A percentile compares a stretch with the other conserved stretches of the same genome.
Conservation (phyloP, 2,113 vertebrate species). For the Genyomyrus donnyi region DNA sequence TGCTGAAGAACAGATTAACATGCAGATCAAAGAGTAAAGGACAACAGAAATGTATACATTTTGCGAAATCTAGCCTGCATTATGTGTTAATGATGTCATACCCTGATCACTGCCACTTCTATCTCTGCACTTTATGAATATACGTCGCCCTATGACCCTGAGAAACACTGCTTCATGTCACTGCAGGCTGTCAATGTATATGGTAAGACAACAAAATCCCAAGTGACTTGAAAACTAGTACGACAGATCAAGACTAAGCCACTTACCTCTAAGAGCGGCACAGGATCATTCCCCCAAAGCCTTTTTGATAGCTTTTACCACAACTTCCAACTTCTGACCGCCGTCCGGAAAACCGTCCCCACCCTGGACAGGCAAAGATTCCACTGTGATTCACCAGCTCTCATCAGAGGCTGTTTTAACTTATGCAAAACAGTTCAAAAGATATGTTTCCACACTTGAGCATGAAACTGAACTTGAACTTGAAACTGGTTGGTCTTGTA, state of each 20-base stretch:
- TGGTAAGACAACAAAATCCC: background rate
- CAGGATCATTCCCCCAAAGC: conserved; percentile 30
- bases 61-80: background rate
- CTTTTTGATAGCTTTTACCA: conserved; percentile 34
- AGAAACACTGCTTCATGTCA: background rate
- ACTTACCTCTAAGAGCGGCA: conserved; percentile 30
- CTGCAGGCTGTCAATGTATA: background rate
- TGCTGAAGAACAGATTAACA: background rate
- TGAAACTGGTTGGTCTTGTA: background rate
- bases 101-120: background rate
- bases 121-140: background rate
- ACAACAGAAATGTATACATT: background rate
- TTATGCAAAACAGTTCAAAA: background rate
- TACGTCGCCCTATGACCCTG: background rate
- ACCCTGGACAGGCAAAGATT: conserved; percentile 23
- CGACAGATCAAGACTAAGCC: background rate
- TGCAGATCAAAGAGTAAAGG: background rate
- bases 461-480: background rate
- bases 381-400: background rate
- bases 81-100: background rate
- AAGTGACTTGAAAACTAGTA: background rate
- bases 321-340: conserved; percentile 20
- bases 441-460: background rate
- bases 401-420: background rate
- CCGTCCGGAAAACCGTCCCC: conserved; percentile 39